Conservation (phyloP, 2,888 invertebrate genomes). For the Morpho achilles region DNA sequence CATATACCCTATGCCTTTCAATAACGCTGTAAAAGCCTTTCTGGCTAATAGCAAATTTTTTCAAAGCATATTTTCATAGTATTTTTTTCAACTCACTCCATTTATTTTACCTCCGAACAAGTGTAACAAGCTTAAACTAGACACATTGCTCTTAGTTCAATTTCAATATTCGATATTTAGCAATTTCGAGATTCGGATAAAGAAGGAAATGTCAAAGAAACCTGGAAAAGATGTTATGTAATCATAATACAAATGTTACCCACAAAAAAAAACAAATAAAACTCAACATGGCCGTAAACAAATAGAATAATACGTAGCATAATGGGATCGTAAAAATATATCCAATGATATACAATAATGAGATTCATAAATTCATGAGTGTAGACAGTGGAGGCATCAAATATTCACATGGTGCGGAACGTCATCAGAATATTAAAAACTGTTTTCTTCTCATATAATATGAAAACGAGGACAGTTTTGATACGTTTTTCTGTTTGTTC, state of each 20-base stretch:
- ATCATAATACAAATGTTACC: conserved; percentile 4
- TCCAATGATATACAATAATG: conserved; percentile 43
- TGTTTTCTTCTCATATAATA: conserved; percentile 42
- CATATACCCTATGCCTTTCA: too few relatives aligned
- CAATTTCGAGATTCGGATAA: too few relatives aligned
- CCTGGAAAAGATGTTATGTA: too few relatives aligned
- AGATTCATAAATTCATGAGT: conserved; percentile 57
- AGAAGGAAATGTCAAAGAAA: too few relatives aligned
- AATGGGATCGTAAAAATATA: conserved; percentile 32
- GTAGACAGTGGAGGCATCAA: conserved; percentile 37
- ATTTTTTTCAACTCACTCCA: too few relatives aligned
- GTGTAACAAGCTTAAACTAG: too few relatives aligned
- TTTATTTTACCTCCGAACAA: too few relatives aligned
- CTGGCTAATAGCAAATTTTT: too few relatives aligned
- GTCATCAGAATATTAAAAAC: conserved; percentile 54
- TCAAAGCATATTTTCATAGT: too few relatives aligned
- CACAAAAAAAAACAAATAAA: conserved; percentile 5
- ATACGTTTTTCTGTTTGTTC: conserved; percentile 3
- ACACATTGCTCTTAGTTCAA: too few relatives aligned
- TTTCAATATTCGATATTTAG: too few relatives aligned
- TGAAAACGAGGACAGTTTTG: conserved; percentile 20
- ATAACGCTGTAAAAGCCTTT: too few relatives aligned
- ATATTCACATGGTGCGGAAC: conserved; percentile 40
- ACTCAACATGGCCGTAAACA: conserved; percentile 22
- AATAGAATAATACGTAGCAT: conserved; percentile 24